Evolutionary conservation across 2,888 invertebrate genomes (phyloP).

Genomic region (Andrena hattorfiana): DNA sequence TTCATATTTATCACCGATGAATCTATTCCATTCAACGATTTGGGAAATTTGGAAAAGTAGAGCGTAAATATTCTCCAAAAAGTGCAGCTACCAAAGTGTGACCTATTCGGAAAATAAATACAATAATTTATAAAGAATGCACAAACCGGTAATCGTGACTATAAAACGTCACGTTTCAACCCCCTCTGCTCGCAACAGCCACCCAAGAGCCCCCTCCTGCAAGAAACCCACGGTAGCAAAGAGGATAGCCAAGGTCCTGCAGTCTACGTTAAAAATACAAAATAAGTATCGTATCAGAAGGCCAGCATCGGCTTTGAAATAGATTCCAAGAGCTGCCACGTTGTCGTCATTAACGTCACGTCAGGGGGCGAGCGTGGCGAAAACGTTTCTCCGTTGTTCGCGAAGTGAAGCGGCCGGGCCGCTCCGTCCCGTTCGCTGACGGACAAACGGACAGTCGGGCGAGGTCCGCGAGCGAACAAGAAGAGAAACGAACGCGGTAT

Average conservation of each 20-base stretch:
- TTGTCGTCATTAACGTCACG: slow-evolving; percentile 67
- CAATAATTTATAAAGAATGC: too few relatives aligned
- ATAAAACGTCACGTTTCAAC: background rate
- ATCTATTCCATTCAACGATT: too few relatives aligned
- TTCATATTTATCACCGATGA: too few relatives aligned
- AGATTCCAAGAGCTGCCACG: slow-evolving; percentile 27
- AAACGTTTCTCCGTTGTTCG: slow-evolving; percentile 33
- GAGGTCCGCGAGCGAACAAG: slow-evolving; percentile 62
- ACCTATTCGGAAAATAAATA: too few relatives aligned
- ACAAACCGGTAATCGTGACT: too few relatives aligned
- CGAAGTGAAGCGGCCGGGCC: slow-evolving; percentile 5
- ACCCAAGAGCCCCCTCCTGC: background rate
- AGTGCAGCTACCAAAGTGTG: too few relatives aligned
- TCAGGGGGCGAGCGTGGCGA: slow-evolving; percentile 44
- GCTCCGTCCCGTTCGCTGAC: slow-evolving; percentile 59
- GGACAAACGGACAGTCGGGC: slow-evolving; percentile 66
- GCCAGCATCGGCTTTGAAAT: slow-evolving; percentile 26
- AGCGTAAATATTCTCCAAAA: too few relatives aligned
- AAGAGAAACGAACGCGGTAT: slow-evolving; percentile 59
- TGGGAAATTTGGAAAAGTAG: too few relatives aligned
- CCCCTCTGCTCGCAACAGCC: background rate
- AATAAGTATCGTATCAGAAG: slow-evolving; percentile 15
- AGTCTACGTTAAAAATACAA: background rate
- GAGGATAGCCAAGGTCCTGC: background rate
- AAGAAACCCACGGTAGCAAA: background rate